Conservation (phyloP, 2,888 invertebrate genomes). For the Alsophila aescularia region DNA sequence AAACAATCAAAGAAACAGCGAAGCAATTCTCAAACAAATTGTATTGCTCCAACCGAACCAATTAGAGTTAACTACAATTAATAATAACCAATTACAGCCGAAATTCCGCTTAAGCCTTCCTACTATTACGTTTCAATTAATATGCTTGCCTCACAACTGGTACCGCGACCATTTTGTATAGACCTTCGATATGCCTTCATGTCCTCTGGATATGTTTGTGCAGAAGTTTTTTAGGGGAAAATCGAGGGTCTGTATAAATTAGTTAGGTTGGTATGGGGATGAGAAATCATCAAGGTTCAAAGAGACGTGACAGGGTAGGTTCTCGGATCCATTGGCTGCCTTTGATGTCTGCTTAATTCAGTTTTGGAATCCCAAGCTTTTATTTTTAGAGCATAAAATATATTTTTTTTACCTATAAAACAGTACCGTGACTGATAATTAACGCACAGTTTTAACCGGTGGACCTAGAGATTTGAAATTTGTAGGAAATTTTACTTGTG, state of each 20-base stretch:
- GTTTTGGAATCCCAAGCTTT: background rate
- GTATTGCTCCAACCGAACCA: constrained; percentile 17
- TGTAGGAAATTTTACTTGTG: no score
- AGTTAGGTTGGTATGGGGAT: constrained; percentile 29
- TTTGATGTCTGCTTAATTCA: background rate
- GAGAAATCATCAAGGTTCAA: constrained; percentile 51
- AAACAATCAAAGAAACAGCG: no score
- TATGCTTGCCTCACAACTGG: constrained; percentile 42
- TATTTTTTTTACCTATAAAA: no score
- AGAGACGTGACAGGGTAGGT: constrained; percentile 39
- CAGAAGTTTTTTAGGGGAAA: constrained; percentile 9
- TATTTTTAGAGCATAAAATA: no score
- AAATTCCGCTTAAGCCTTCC: constrained; percentile 39
- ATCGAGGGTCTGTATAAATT: constrained; percentile 23
- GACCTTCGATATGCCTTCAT: constrained; percentile 20
- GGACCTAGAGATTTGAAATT: no score
- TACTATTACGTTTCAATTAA: constrained; percentile 47
- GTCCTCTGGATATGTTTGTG: background rate
- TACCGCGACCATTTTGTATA: constrained; percentile 24
- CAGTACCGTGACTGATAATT: no score
- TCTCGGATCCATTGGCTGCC: constrained; percentile 38
- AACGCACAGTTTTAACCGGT: no score
- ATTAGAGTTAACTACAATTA: constrained; percentile 26
- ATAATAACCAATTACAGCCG: constrained; percentile 41
- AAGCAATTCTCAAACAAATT: constrained; percentile 1